phyloP scores from a whole-genome alignment of 2,888 invertebrate genomes.

The Steinernema scapterisci region DNA sequence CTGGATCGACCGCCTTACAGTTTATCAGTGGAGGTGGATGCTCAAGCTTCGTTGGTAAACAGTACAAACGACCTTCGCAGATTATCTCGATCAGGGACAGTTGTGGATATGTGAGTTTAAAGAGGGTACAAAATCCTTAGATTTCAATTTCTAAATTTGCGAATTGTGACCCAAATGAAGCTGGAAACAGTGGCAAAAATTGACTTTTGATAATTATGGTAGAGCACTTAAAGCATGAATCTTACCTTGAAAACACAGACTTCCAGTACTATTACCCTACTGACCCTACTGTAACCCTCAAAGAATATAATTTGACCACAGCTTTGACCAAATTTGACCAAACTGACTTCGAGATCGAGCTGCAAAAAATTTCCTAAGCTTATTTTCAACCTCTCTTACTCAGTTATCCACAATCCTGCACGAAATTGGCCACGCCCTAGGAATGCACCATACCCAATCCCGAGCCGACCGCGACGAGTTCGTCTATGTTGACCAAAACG shows the following conservation, averaged over 20 bases:
- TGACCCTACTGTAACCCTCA: not conserved
- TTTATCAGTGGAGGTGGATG: conserved; percentile 60
- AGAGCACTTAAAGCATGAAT: no score
- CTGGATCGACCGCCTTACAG: conserved; percentile 42
- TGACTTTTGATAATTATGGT: no score
- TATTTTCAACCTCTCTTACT: no score
- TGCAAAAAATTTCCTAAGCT: no score
- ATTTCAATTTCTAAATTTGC: no score
- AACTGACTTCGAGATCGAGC: no score
- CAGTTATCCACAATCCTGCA: conserved; percentile 61
- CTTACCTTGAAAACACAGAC: no score
- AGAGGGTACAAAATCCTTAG: not conserved
- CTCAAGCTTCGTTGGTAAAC: conserved; percentile 59
- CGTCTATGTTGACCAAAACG: not conserved
- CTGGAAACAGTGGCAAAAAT: no score
- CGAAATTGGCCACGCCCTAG: conserved; percentile 62
- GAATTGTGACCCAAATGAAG: no score
- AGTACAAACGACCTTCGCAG: conserved; percentile 49
- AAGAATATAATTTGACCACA: not conserved
- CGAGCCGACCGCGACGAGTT: conserved; percentile 28
- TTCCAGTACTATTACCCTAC: no score
- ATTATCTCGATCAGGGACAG: conserved; percentile 62
- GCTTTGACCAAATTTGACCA: not conserved
- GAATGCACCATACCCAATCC: conserved; percentile 60
- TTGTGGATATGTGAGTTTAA: conserved; percentile 53